Conservation (phyloP, 1,140 invertebrate species). For the Drosophila ohnishii region DNA sequence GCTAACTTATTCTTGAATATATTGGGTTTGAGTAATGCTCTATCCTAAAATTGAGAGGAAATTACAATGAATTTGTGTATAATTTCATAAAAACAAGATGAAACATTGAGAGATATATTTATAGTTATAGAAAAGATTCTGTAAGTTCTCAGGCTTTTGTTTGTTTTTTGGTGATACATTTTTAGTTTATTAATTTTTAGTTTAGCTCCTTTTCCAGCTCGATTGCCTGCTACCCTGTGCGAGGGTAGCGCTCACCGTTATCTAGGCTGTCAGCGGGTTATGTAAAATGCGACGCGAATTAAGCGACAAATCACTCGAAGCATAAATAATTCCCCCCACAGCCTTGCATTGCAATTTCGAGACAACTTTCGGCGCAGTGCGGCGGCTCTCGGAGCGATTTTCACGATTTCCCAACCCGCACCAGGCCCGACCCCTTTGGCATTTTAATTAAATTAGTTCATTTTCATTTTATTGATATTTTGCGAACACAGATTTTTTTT, state of each 20-base stretch:
- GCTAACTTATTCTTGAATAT: not conserved
- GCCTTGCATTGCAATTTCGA: constrained; percentile 3
- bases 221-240: not conserved
- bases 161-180: no score
- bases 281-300: constrained; percentile 42
- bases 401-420: constrained; percentile 22
- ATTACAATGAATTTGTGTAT: not conserved
- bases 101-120: no score
- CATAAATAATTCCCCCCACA: constrained; percentile 53
- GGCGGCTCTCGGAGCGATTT: not conserved
- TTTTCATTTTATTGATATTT: constrained; percentile 69
- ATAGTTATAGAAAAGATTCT: no score
- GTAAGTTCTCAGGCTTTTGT: not conserved
- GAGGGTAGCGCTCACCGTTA: not conserved
- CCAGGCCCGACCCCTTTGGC: not conserved
- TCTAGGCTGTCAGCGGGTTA: constrained; percentile 40
- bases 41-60: not conserved
- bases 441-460: constrained; percentile 76
- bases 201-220: no score
- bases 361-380: constrained; percentile 2
- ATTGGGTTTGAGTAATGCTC: not conserved
- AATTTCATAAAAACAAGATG: no score
- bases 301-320: constrained; percentile 53
- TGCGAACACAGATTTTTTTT: constrained; percentile 13
- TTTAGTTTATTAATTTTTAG: no score